Evolutionary conservation across 2,888 invertebrate genomes (phyloP).

Genomic region (Pseudococcus viburni): DNA sequence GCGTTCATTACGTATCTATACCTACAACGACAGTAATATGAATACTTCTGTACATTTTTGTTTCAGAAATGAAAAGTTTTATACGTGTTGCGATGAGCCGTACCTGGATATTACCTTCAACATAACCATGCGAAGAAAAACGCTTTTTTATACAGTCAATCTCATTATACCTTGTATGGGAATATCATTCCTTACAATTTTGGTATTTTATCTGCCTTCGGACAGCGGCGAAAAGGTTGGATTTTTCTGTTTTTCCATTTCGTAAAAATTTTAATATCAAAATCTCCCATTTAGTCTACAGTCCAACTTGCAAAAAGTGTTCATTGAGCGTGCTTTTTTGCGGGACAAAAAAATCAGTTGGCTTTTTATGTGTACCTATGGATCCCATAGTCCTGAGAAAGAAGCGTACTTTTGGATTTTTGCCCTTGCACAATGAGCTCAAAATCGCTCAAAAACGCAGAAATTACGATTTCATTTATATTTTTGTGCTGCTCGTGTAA

Average conservation of each 20-base stretch:
- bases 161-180: slow-evolving; percentile 97
- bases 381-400: too few relatives aligned
- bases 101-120: slow-evolving; percentile 98
- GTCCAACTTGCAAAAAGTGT: too few relatives aligned
- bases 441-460: too few relatives aligned
- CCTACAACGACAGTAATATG: not conserved
- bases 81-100: slow-evolving; percentile 97
- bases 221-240: slow-evolving; percentile 97
- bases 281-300: too few relatives aligned
- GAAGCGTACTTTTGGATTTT: too few relatives aligned
- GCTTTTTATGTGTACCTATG: too few relatives aligned
- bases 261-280: not conserved
- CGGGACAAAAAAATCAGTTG: too few relatives aligned
- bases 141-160: slow-evolving; percentile 96
- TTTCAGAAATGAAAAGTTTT: slow-evolving; percentile 89
- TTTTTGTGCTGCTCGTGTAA: too few relatives aligned
- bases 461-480: too few relatives aligned
- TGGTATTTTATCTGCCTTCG: slow-evolving; percentile 97
- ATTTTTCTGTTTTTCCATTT: slow-evolving; percentile 64
- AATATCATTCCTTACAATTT: slow-evolving; percentile 95
- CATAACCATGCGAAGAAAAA: slow-evolving; percentile 96
- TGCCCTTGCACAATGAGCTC: too few relatives aligned
- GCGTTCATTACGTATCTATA: too few relatives aligned
- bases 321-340: too few relatives aligned
- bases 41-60: slow-evolving; percentile 35